A percentile compares a stretch with the other conserved stretches of the same genome.
Evolutionary conservation across 2,888 invertebrate species (phyloP).

Genomic region (Stenchaetothrips biformis): DNA sequence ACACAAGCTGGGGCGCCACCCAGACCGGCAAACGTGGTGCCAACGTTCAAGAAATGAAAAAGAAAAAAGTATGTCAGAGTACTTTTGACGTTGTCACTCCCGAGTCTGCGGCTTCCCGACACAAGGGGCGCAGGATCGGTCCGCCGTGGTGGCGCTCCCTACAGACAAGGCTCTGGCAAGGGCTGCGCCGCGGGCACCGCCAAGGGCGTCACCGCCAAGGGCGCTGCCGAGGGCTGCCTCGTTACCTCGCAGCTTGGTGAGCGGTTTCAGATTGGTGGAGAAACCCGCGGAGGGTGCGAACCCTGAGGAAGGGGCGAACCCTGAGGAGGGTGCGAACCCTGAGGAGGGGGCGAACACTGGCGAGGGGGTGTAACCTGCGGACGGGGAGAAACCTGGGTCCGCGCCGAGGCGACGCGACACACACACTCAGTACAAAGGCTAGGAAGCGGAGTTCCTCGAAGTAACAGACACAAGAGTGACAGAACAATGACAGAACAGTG

Average conservation of each 20-base stretch:
- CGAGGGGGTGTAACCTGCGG: slow-evolving; percentile 24
- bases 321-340: slow-evolving; percentile 26
- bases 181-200: too few relatives aligned
- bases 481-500: background rate
- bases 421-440: background rate
- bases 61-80: too few relatives aligned
- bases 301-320: slow-evolving; percentile 16
- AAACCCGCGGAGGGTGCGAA: slow-evolving; percentile 31
- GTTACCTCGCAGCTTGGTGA: slow-evolving; percentile 31
- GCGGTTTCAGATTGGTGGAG: slow-evolving; percentile 34
- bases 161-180: too few relatives aligned
- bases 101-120: too few relatives aligned
- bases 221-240: background rate
- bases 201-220: too few relatives aligned
- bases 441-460: background rate
- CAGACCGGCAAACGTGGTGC: too few relatives aligned
- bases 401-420: background rate
- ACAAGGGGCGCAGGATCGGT: too few relatives aligned
- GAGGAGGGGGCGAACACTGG: background rate
- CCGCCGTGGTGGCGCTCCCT: too few relatives aligned
- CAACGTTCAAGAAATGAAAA: too few relatives aligned
- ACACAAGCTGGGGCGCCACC: too few relatives aligned
- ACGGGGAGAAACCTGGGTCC: slow-evolving; percentile 9
- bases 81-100: too few relatives aligned
- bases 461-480: background rate